A percentile compares a stretch with the other conserved stretches of the same genome.
phyloP scores from a whole-genome alignment of 2,797 vertebrate genomes.

The Tympanoctomys barrerae region DNA sequence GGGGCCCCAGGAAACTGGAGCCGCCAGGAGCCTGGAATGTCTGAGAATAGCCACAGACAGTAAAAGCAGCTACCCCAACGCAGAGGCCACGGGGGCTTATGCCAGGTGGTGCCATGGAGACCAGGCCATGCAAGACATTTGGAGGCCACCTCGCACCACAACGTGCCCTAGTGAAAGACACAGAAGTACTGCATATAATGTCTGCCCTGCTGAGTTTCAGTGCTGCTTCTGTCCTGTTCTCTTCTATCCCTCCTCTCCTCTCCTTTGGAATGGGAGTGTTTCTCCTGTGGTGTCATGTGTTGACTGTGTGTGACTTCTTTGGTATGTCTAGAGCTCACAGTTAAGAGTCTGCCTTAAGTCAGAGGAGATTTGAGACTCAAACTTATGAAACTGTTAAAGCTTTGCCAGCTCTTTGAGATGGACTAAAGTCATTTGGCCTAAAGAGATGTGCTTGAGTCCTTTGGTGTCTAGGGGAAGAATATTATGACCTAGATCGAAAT shows the following conservation, averaged over 20 bases:
- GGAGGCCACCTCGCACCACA: not conserved
- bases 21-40: not conserved
- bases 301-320: not conserved
- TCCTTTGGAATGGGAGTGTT: not conserved
- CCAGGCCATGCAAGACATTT: not conserved
- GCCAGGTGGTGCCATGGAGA: not conserved
- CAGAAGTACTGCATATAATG: not conserved
- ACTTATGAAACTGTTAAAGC: not conserved
- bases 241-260: not conserved
- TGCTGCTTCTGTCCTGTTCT: not conserved
- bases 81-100: not conserved
- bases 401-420: not conserved
- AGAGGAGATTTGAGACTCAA: not conserved
- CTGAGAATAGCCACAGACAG: not conserved
- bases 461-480: not conserved
- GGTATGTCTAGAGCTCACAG: not conserved
- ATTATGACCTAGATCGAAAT: not conserved
- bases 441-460: not conserved
- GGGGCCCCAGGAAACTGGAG: not conserved
- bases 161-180: not conserved
- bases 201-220: not conserved
- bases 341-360: not conserved
- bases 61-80: not conserved
- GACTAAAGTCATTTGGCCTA: not conserved
- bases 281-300: not conserved